A percentile compares a stretch with the other conserved stretches of the same genome.
Evolutionary conservation across 2,797 vertebrate species (phyloP).

Genomic region (Phyllotis vaccarum): DNA sequence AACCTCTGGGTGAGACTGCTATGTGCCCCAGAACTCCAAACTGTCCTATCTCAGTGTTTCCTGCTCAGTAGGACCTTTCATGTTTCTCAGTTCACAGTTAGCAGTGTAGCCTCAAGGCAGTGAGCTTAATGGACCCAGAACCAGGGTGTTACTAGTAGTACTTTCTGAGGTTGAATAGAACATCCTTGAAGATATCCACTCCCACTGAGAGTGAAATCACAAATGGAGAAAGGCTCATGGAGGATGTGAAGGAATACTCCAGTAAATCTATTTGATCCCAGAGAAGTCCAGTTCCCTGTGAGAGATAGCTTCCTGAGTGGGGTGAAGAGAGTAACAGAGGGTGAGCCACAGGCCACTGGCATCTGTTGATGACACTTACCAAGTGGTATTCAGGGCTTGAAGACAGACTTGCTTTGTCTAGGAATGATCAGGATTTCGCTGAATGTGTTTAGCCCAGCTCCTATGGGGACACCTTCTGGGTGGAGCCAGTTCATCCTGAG

Average conservation of each 20-base stretch:
- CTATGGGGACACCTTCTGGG: not conserved
- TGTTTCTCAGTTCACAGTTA: not conserved
- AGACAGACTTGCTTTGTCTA: not conserved
- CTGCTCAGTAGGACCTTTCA: not conserved
- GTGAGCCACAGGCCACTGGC: not conserved
- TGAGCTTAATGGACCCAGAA: not conserved
- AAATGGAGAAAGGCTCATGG: not conserved
- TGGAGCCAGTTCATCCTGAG: not conserved
- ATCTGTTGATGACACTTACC: too few species aligned
- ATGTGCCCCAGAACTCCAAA: not conserved
- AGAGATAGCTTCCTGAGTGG: not conserved
- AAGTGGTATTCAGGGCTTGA: not conserved
- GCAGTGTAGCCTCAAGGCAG: not conserved
- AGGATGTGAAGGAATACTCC: not conserved
- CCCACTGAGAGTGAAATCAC: not conserved
- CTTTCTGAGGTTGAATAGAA: not conserved
- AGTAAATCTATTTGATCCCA: not conserved
- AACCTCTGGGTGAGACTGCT: not conserved
- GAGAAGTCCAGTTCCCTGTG: not conserved
- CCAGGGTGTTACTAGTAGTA: too few species aligned
- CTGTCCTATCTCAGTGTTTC: not conserved
- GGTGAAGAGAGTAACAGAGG: not conserved
- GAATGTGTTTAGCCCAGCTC: too few species aligned
- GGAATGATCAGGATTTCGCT: not conserved
- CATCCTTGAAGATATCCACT: not conserved